These are phyloP conservation scores for Galendromus occidentalis DNA, from an alignment of 1,140 invertebrate genomes.

Conservation along the genomic window DNA sequence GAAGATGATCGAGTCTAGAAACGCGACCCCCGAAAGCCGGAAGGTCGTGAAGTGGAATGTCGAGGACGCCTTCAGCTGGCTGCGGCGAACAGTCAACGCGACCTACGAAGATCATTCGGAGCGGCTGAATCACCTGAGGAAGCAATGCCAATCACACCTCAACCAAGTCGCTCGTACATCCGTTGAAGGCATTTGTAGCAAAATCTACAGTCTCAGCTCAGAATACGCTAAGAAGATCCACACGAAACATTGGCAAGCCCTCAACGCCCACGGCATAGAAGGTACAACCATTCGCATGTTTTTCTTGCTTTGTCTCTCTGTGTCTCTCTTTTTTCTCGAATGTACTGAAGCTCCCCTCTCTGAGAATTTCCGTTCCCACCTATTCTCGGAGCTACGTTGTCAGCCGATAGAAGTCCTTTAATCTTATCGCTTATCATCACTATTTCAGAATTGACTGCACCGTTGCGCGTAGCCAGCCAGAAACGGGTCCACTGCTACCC, in stretches of 20 bases:
- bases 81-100: conserved; percentile 75
- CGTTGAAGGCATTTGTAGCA: conserved; percentile 82
- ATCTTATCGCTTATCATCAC: conserved; percentile 15
- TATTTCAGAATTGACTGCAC: conserved; percentile 33
- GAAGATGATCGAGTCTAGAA: conserved; percentile 53
- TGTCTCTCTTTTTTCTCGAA: too few relatives aligned
- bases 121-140: conserved; percentile 38
- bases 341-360: too few relatives aligned
- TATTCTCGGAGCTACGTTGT: too few relatives aligned
- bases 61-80: conserved; percentile 88
- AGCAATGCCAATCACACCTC: conserved; percentile 82
- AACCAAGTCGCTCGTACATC: conserved; percentile 78
- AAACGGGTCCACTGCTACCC: conserved; percentile 88
- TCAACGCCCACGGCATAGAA: conserved; percentile 61
- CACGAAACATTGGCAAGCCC: conserved; percentile 59
- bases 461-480: conserved; percentile 40
- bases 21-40: conserved; percentile 48
- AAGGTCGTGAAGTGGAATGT: conserved; percentile 98
- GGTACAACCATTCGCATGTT: too few relatives aligned
- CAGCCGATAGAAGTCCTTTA: not conserved
- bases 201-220: conserved; percentile 74
- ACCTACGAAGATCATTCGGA: conserved; percentile 64
- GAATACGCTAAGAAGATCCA: conserved; percentile 76
- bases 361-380: too few relatives aligned
- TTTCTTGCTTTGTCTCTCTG: too few relatives aligned